Evolutionary conservation across 2,113 vertebrate genomes (phyloP).

Genomic region (Acrocephalus kingi): DNA sequence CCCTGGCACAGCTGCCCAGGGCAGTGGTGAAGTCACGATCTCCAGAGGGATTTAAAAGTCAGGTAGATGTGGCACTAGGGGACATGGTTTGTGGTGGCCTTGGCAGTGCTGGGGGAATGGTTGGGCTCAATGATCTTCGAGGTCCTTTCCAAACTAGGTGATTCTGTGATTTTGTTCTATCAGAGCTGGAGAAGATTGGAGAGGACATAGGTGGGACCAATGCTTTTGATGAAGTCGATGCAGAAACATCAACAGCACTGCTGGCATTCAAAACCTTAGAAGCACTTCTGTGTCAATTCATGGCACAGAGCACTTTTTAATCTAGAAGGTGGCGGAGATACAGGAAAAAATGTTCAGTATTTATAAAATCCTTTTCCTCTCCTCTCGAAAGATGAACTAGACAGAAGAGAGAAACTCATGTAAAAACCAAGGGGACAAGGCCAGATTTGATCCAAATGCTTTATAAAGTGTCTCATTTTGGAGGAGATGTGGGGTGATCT

Average conservation of each 20-base stretch:
- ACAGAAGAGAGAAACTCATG: not conserved
- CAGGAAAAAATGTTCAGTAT: not conserved
- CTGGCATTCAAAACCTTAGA: not conserved
- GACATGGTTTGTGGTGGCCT: not conserved
- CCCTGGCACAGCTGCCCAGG: not conserved
- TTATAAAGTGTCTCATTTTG: not conserved
- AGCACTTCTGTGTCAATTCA: not conserved
- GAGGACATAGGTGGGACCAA: not conserved
- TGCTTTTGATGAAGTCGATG: not conserved
- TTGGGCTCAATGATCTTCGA: not conserved
- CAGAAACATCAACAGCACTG: not conserved
- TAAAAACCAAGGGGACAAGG: not conserved
- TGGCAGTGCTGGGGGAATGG: not conserved
- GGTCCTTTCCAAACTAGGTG: not conserved
- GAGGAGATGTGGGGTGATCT: not conserved
- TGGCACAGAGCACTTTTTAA: not conserved
- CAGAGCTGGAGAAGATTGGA: not conserved
- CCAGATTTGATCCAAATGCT: not conserved
- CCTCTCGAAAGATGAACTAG: not conserved
- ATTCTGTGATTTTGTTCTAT: not conserved
- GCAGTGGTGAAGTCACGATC: not conserved
- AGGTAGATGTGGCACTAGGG: not conserved
- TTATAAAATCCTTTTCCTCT: not conserved
- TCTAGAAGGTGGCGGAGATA: not conserved
- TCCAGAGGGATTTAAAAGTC: not conserved